Base-by-base conservation (phyloP, 2,797 vertebrate species). In the Gorsachius magnificus region DNA sequence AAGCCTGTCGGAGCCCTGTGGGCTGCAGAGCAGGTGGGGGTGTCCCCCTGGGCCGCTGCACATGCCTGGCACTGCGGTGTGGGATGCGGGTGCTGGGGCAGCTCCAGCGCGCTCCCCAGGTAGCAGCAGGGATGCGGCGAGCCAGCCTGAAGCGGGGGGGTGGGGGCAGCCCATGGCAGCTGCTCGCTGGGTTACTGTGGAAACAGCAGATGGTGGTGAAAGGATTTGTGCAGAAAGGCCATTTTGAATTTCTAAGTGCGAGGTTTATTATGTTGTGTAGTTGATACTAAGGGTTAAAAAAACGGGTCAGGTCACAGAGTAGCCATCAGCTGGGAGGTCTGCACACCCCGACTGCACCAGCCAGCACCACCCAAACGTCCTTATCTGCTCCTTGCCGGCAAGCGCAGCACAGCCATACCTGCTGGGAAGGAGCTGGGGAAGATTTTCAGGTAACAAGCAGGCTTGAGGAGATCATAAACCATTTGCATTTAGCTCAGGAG, bases 21-120 rank as follows among this genome's bases (percentile, higher is more conserved):
- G 71, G 9, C 9, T 22, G 54, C 61, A 41, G 46, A 20, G 53
- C 17, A 4, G 78, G 33, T 29, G 31, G 33, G 57, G 31, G 20
- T 35, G 56, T 43, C 25, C 48, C 48, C 53, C 35, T 21, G 46
- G 76, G 46, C 64, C 3, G 0, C 26, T n/a, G 36, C 53, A 17
- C 48, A 3, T 29, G 77, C 22, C 16, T 80, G 50, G 45, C 4
- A 13, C 45, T 54, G 33, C 14, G 0, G 1, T 16, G 8, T 0
- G 8, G 69, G 63, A 18, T 87, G 79, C 50, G 54, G 78, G 14
- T 65, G 65, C 81, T 78, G 69, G 65, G 79, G 58, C 70, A 85
- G 87, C 70, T 69, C 63, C 1, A 5, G 13, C 13, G 35, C 5
- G 3, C 60, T 53, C 31, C 56, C 63, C 77, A 41, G 83, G 45